Evolutionary conservation across 2,113 vertebrate species (phyloP), one percentile per base, ranked within the genome.

Genomic region (Urocynchramus pylzowi): DNA sequence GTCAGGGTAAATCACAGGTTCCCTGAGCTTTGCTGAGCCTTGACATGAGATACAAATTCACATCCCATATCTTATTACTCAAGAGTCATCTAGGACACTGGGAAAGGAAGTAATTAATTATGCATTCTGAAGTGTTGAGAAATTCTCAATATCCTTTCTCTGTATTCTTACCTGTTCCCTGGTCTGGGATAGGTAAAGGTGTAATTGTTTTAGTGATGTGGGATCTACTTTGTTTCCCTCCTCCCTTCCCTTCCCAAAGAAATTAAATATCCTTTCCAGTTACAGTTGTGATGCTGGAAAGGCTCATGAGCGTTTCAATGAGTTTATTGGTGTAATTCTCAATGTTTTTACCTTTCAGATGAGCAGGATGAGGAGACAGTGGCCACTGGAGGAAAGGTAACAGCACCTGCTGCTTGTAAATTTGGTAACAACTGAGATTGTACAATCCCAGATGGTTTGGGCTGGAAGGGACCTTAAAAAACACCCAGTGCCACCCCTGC

Each of bases 291-390:
- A 19, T 69, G 42, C 31, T 75, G 21, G 39, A 10, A 60, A 18
- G 45, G 59, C 27, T 83, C 3, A 1, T 11, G 52, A 67, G 47
- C 4, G 6, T 16, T 57, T 18, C 8, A 23, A 6, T 7, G 7
- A n/a, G 11, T n/a, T 74, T 17, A 1, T 12, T 23, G 10, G 8
- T 63, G 49, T 73, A 15, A 93, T 70, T 80, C n/a, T 47, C 17
- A 4, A 0, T 91, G 24, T 33, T 94, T 97, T 96, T 64, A 4
- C 24, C 92, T 98, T 98, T 23, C 97, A 99, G 99, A 99, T 98
- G 99, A 99, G 59, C 99, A 99, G 96, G 99, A 99, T 94, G 99
- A 99, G 76, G 99, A 99, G 91, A 98, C 99, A 1, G 98, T 99
- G 93, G 95, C 98, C 1, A 98, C 99, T 30, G 99, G 98, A 93